Percentiles rank a stretch among this genome's conserved stretches.
These are phyloP conservation scores for Isurus oxyrinchus DNA, from an alignment of 2,113 vertebrate species.

Conservation along the genomic window DNA sequence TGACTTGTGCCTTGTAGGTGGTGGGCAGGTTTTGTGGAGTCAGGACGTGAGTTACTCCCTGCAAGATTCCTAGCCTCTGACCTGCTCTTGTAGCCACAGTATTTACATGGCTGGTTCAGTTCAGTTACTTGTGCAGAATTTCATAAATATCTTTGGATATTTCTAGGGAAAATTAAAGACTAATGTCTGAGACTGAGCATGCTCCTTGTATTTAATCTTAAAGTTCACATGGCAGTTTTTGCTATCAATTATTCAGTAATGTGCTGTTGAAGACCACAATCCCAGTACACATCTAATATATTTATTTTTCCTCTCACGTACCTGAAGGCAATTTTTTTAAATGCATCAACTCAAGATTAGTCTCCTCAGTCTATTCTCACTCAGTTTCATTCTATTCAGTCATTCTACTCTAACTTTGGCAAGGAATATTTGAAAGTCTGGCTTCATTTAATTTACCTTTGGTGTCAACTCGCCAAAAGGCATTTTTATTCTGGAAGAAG, in stretches of 20 bases:
- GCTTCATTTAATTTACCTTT: neutral
- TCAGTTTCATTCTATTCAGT: neutral
- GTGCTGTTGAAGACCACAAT: neutral
- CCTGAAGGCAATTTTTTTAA: neutral
- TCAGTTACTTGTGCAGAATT: too few species aligned
- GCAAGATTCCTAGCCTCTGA: too few species aligned
- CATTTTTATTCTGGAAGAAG: neutral
- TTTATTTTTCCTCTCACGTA: neutral
- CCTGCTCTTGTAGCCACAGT: too few species aligned
- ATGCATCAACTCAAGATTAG: neutral
- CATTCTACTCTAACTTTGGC: neutral
- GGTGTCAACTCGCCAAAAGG: neutral
- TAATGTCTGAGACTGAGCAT: neutral
- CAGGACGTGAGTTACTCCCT: too few species aligned
- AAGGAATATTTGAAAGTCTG: neutral
- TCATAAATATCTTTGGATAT: neutral
- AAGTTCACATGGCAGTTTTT: neutral
- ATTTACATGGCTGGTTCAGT: too few species aligned
- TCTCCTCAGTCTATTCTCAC: neutral
- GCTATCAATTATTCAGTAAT: neutral
- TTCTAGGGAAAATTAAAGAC: neutral
- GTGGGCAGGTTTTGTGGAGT: too few species aligned
- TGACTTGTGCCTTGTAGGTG: too few species aligned
- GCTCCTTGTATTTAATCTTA: neutral
- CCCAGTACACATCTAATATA: neutral